A percentile compares a stretch with the other conserved stretches of the same genome.
These are phyloP conservation scores for Zoanthus sociatus DNA, from an alignment of 92 coral and sea anemone species.

Conservation along the genomic window DNA sequence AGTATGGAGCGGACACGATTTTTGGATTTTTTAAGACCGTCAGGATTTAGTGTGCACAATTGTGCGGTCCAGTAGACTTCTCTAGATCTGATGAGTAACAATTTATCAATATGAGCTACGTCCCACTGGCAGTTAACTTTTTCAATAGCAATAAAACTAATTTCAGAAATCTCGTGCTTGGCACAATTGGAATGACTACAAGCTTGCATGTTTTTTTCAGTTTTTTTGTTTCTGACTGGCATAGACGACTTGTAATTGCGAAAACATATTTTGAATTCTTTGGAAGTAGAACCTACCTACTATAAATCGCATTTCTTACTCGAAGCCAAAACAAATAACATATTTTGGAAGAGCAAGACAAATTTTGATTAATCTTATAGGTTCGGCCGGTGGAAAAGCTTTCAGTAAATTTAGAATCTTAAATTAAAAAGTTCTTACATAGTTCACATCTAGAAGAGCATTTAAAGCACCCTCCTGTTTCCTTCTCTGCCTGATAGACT, in stretches of 20 bases:
- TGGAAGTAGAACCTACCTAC: not conserved
- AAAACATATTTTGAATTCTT: not conserved
- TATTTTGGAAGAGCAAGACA: not conserved
- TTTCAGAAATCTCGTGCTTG: no score
- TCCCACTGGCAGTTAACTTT: no score
- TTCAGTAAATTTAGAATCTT: constrained; percentile 22
- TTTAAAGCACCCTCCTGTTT: constrained; percentile 25
- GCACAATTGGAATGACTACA: no score
- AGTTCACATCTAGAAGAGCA: not conserved
- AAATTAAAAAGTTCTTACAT: constrained; percentile 22
- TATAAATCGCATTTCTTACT: not conserved
- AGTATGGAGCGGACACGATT: no score
- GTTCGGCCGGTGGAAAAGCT: constrained; percentile 24
- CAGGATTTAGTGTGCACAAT: not conserved
- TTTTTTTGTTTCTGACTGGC: not conserved
- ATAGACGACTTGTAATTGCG: not conserved
- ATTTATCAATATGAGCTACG: not conserved
- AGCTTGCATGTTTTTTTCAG: not conserved
- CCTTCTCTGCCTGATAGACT: not conserved
- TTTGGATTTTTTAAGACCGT: no score
- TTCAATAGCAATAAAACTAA: no score
- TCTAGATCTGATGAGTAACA: not conserved
- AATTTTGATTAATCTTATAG: not conserved
- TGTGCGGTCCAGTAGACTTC: no score
- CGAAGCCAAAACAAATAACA: not conserved